These are phyloP conservation scores for Sorex fumeus DNA, from an alignment of 2,113 vertebrate genomes.

Conservation along the genomic window DNA sequence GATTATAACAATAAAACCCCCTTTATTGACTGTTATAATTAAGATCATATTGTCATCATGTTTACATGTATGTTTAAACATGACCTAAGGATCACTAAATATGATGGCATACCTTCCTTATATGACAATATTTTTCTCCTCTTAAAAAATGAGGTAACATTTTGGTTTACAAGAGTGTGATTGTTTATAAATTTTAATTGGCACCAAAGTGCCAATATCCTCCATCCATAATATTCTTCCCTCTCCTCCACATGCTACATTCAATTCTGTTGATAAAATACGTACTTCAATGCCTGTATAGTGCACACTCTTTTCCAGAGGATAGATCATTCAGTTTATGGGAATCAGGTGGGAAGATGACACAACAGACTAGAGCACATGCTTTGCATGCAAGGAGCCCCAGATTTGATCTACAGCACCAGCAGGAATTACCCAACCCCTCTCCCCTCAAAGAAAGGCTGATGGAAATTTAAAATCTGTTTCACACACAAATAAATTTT, in stretches of 20 bases:
- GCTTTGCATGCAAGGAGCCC: too few species aligned
- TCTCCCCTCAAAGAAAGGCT: not conserved
- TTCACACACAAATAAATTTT: constrained; percentile 33
- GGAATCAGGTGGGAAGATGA: not conserved
- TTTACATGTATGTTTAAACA: constrained; percentile 31
- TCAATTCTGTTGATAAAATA: too few species aligned
- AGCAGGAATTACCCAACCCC: too few species aligned
- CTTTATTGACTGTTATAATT: not conserved
- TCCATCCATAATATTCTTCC: too few species aligned
- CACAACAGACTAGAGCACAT: too few species aligned
- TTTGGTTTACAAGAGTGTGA: too few species aligned
- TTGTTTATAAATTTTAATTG: too few species aligned
- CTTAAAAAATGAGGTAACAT: too few species aligned
- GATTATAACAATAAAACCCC: constrained; percentile 7
- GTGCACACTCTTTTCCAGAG: not conserved
- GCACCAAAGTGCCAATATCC: too few species aligned
- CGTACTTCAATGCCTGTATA: not conserved
- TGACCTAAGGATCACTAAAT: constrained; percentile 4
- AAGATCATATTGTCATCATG: constrained; percentile 6
- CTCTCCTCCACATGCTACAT: too few species aligned
- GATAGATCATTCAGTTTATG: not conserved
- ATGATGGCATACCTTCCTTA: not conserved
- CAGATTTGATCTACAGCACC: too few species aligned
- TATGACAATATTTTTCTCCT: too few species aligned
- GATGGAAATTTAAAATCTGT: not conserved